Evolutionary conservation across 2,113 vertebrate species (phyloP), one percentile per base, ranked within the genome.

Genomic region (Ptychochromis oligacanthus): DNA sequence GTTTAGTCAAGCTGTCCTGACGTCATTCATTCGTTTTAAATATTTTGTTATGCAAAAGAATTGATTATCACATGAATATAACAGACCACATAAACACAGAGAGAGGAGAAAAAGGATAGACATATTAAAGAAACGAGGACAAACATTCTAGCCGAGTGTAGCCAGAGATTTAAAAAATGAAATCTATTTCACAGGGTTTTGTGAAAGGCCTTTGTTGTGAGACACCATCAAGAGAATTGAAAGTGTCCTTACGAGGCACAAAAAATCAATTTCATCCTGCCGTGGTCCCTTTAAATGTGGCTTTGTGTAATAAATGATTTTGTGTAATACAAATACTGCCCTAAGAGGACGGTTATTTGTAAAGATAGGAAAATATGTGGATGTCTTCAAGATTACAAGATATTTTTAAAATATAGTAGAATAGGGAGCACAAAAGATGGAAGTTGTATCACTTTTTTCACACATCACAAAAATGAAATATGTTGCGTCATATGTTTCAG

Each of bases 331-430:
- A 72, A 55, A 54, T 40, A 52, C 36, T 67, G 17, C 34, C 24
- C 38, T 43, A 14, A 59, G 31, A 89, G 43, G 52, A 75, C 62
- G 46, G 67, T 54, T 67, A 54, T 70, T 85, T 76, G 64, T 13
- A 54, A 78, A 77, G 26, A 67, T 22, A 18, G 26, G 24, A 58
- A 43, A 58, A 81, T 59, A 36, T 77, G 52, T 55, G 36, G n/a
- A 26, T 46, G 46, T 65, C 18, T 64, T 54, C 26, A 34, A 34
- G 67, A 54, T 12, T 54, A 54, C 55, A 54, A 0, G 38, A 31
- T 34, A 0, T 56, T 55, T 15, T 74, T 22, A 9, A 70, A 13
- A 17, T 76, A 22, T 22, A 59, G 43, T 49, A 31, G 24, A 77
- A 28, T 26, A 14, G n/a, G 24, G 0, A 7, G 26, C 8, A 24